These are phyloP conservation scores for Cephonodes hylas DNA, from an alignment of 2,888 invertebrate genomes.

Conservation along the genomic window DNA sequence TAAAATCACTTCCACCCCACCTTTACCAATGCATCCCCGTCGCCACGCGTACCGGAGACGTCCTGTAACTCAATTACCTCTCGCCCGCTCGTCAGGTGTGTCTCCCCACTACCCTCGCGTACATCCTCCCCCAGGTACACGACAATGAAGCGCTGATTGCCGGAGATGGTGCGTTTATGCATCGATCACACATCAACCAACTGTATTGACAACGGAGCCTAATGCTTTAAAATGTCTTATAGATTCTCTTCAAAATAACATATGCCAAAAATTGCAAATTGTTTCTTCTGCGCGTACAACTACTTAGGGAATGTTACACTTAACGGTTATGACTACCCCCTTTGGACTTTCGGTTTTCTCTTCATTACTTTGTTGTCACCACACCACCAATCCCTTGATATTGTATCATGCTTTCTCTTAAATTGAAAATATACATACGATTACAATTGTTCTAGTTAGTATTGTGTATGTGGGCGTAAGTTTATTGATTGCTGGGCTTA, in stretches of 20 bases:
- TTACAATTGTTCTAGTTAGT: too few relatives aligned
- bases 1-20: background rate
- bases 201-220: background rate
- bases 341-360: too few relatives aligned
- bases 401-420: too few relatives aligned
- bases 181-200: background rate
- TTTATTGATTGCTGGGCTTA: too few relatives aligned
- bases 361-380: too few relatives aligned
- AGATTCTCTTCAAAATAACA: too few relatives aligned
- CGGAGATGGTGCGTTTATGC: background rate
- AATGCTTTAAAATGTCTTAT: background rate
- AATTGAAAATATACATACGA: too few relatives aligned
- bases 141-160: background rate
- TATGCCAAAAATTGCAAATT: too few relatives aligned
- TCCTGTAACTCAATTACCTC: constrained; percentile 3
- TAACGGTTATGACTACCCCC: too few relatives aligned
- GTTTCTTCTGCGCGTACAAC: too few relatives aligned
- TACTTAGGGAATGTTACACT: background rate
- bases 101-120: background rate
- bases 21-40: background rate
- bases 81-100: background rate
- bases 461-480: too few relatives aligned
- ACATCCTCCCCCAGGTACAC: background rate
- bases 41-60: background rate
- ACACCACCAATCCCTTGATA: too few relatives aligned